Evolutionary conservation across 2,797 vertebrate genomes (phyloP).

Genomic region (Gephyroberyx darwinii): DNA sequence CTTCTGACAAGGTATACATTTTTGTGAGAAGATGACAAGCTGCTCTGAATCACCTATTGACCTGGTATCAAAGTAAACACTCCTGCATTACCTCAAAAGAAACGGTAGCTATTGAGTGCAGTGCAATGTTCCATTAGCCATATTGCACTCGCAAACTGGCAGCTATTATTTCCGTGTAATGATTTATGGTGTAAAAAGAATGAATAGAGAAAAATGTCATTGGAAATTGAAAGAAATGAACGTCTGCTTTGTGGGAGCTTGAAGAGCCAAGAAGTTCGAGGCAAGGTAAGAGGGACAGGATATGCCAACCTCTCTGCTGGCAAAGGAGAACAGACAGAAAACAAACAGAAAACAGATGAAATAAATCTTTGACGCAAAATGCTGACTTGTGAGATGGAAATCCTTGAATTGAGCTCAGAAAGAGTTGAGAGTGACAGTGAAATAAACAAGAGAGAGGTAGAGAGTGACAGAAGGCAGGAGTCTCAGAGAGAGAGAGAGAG

Average conservation of each 20-base stretch:
- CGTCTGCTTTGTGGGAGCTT: not conserved
- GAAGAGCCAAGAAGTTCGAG: not conserved
- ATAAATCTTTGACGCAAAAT: conserved; percentile 42
- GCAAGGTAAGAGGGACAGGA: not conserved
- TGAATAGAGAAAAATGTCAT: not conserved
- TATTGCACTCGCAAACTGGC: conserved; percentile 14
- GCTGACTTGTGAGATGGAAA: conserved; percentile 51
- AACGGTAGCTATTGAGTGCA: conserved; percentile 10
- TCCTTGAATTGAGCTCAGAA: conserved; percentile 48
- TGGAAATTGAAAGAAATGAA: not conserved
- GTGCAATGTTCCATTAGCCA: not conserved
- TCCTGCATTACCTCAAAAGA: conserved; percentile 4
- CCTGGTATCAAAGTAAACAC: conserved; percentile 30
- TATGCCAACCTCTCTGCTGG: conserved; percentile 21
- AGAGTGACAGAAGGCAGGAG: conserved; percentile 2
- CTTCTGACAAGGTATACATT: conserved; percentile 16
- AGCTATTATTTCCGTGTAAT: conserved; percentile 11
- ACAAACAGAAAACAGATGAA: not conserved
- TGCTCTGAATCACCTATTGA: conserved; percentile 38
- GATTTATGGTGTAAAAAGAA: not conserved
- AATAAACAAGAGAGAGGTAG: conserved; percentile 29
- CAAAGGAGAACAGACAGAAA: conserved; percentile 24
- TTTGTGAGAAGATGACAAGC: conserved; percentile 29
- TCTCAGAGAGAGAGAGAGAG: conserved; percentile 30
- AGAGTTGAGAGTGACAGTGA: conserved; percentile 50